A percentile compares a stretch with the other conserved stretches of the same genome.
Evolutionary conservation across 2,797 vertebrate genomes (phyloP).

Genomic region (Etheostoma nigrum): DNA sequence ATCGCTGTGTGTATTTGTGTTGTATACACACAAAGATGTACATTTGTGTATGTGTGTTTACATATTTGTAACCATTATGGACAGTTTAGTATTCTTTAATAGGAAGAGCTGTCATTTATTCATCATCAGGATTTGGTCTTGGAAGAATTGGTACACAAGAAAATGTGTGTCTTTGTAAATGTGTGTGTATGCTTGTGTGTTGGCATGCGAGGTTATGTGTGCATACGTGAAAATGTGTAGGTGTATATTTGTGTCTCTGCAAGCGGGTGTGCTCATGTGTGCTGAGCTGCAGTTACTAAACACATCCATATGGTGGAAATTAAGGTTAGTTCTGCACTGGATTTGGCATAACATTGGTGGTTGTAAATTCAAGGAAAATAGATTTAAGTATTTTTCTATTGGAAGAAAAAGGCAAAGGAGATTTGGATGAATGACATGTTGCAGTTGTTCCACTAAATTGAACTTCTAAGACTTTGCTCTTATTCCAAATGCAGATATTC

Average conservation of each 20-base stretch:
- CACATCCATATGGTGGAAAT: slow-evolving; percentile 73
- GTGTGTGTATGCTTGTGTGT: neutral
- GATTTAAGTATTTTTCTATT: slow-evolving; percentile 34
- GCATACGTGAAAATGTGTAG: slow-evolving; percentile 40
- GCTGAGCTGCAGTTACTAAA: slow-evolving; percentile 64
- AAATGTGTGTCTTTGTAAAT: slow-evolving; percentile 24
- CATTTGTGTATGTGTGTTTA: neutral
- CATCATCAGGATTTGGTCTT: neutral
- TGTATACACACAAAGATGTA: neutral
- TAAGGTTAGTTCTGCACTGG: slow-evolving; percentile 32
- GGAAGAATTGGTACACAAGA: neutral
- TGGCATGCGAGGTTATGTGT: slow-evolving; percentile 26
- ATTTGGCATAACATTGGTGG: slow-evolving; percentile 55
- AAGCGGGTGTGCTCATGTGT: slow-evolving; percentile 50
- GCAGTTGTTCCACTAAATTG: slow-evolving; percentile 50
- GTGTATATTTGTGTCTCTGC: slow-evolving; percentile 36
- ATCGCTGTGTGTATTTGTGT: slow-evolving; percentile 68
- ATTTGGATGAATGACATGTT: slow-evolving; percentile 27
- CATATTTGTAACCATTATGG: neutral
- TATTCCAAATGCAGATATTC: slow-evolving; percentile 18
- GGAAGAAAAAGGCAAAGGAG: slow-evolving; percentile 22
- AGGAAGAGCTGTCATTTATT: slow-evolving; percentile 1
- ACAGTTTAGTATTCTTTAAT: neutral
- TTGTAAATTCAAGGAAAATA: slow-evolving; percentile 44
- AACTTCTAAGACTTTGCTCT: slow-evolving; percentile 71